Conservation (phyloP, 1,140 invertebrate genomes). For the Pararge aegeria region DNA sequence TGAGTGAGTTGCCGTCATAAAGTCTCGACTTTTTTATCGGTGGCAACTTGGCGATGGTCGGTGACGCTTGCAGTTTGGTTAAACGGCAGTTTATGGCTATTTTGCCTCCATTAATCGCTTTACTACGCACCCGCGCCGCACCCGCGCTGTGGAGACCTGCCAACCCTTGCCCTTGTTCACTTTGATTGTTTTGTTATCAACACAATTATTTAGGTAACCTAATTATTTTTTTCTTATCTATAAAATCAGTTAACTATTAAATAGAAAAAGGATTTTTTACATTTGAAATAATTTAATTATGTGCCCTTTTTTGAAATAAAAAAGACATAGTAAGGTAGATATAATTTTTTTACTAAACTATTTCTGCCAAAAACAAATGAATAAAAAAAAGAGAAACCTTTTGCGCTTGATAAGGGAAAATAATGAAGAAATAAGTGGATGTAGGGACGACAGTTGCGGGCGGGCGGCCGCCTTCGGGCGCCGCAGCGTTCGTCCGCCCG, state of each 20-base stretch:
- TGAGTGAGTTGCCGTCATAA: conserved; percentile 79
- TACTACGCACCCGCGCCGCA: conserved; percentile 69
- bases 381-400: too few relatives aligned
- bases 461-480: conserved; percentile 34
- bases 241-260: background rate
- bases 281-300: too few relatives aligned
- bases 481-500: conserved; percentile 53
- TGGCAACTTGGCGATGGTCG: conserved; percentile 68
- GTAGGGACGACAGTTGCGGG: conserved; percentile 25
- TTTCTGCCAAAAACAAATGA: too few relatives aligned
- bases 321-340: too few relatives aligned
- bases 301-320: too few relatives aligned
- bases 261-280: too few relatives aligned
- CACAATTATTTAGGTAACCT: background rate
- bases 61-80: conserved; percentile 79
- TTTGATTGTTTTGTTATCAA: background rate
- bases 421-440: conserved; percentile 7
- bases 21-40: conserved; percentile 79
- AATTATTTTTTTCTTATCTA: background rate
- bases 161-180: conserved; percentile 42
- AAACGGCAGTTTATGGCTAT: conserved; percentile 78
- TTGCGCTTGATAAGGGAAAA: too few relatives aligned
- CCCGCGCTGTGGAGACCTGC: conserved; percentile 29
- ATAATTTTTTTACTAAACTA: too few relatives aligned
- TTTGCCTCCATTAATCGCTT: conserved; percentile 78